These are phyloP conservation scores for Drosophila histrio DNA, from an alignment of 2,888 invertebrate species.

Conservation along the genomic window DNA sequence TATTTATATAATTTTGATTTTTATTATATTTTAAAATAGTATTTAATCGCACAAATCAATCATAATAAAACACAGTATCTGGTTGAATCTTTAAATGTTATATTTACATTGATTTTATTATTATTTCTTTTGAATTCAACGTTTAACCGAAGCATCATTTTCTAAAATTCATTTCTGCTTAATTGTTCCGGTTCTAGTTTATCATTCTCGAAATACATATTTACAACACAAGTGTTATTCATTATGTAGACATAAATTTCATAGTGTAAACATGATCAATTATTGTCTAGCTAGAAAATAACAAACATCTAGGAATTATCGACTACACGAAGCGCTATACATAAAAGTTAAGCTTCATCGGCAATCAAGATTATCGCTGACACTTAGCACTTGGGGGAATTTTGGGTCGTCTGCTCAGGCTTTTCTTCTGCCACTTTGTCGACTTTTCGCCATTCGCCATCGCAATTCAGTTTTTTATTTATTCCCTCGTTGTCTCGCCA, in stretches of 20 bases:
- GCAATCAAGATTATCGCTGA: constrained; percentile 27
- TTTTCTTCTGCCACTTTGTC: constrained; percentile 49
- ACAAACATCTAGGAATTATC: constrained; percentile 1
- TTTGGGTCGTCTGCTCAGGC: constrained; percentile 25
- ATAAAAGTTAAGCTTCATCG: constrained; percentile 8
- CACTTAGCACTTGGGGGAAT: constrained; percentile 12
- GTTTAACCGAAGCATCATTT: too few relatives aligned
- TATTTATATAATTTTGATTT: too few relatives aligned
- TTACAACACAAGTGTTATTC: too few relatives aligned
- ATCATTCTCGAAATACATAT: too few relatives aligned
- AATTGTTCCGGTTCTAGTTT: too few relatives aligned
- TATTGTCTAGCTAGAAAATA: background rate
- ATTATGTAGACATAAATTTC: background rate
- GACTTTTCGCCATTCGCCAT: constrained; percentile 29
- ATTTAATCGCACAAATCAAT: too few relatives aligned
- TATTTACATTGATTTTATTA: too few relatives aligned
- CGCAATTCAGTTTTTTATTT: constrained; percentile 33
- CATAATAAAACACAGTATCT: too few relatives aligned
- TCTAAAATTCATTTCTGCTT: too few relatives aligned
- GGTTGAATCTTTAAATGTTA: too few relatives aligned
- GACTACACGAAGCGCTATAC: background rate
- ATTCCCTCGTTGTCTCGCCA: constrained; percentile 22
- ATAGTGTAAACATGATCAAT: background rate
- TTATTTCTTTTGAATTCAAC: too few relatives aligned
- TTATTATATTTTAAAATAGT: too few relatives aligned